A percentile compares a stretch with the other conserved stretches of the same genome.
Conservation (phyloP, 1,140 invertebrate genomes). For the Drosophila prosaltans region DNA sequence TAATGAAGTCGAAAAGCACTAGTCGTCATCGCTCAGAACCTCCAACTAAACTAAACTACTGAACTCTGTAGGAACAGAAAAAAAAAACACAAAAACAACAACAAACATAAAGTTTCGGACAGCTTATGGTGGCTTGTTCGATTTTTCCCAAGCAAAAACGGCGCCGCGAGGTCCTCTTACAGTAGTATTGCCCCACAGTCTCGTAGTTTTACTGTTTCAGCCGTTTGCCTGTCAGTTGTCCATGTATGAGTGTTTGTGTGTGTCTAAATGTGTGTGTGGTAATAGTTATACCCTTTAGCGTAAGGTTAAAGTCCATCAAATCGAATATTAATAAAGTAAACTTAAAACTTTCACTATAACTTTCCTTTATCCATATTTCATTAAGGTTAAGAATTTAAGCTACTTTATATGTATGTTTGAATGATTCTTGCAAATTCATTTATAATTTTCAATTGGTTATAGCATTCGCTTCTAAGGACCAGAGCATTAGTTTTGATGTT, state of each 20-base stretch:
- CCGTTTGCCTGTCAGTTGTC: constrained; percentile 15
- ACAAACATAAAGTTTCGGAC: constrained; percentile 45
- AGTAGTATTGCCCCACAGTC: constrained; percentile 14
- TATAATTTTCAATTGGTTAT: no score
- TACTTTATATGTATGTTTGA: no score
- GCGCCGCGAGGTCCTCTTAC: constrained; percentile 48
- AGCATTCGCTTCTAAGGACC: no score
- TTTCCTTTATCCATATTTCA: no score
- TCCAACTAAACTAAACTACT: constrained; percentile 49
- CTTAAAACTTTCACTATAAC: no score
- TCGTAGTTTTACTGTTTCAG: constrained; percentile 11
- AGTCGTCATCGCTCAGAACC: constrained; percentile 20
- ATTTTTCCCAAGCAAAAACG: constrained; percentile 64
- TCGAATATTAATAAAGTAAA: background rate
- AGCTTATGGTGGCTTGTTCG: constrained; percentile 64
- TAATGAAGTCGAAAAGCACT: constrained; percentile 22
- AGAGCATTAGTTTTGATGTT: no score
- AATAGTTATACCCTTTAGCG: background rate
- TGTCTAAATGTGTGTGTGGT: background rate
- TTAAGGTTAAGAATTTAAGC: no score
- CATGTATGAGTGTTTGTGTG: background rate
- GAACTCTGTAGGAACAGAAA: constrained; percentile 25
- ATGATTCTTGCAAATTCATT: no score
- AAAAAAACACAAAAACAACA: constrained; percentile 48
- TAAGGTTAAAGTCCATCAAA: background rate